Percentiles rank a stretch among this genome's conserved stretches.
These are phyloP conservation scores for Drosophila nasuta DNA, from an alignment of 1,140 invertebrate species.

Conservation along the genomic window DNA sequence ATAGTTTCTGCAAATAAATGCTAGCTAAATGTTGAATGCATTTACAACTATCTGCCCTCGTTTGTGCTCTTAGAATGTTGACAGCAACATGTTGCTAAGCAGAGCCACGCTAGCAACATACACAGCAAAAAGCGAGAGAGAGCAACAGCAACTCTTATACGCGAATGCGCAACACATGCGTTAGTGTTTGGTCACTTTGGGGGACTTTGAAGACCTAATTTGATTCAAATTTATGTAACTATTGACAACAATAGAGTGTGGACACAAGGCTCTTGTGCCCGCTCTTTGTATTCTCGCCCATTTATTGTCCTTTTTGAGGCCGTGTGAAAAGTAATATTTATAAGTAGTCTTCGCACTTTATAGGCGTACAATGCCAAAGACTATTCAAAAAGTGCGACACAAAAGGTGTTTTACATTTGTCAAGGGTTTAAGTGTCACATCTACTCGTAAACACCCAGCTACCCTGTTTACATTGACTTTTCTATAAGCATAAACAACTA, in stretches of 20 bases:
- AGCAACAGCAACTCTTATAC: conserved; percentile 45
- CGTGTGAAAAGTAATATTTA: conserved; percentile 24
- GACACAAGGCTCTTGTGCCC: conserved; percentile 29
- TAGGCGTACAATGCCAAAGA: background rate
- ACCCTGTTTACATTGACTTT: background rate
- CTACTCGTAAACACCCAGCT: background rate
- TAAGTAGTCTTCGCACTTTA: conserved; percentile 11
- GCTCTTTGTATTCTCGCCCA: conserved; percentile 37
- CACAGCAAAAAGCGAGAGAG: conserved; percentile 2
- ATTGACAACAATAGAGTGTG: conserved; percentile 56
- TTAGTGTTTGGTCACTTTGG: conserved; percentile 33
- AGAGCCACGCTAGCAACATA: background rate
- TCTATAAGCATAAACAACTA: background rate
- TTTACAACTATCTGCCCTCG: background rate
- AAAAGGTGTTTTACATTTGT: conserved; percentile 10
- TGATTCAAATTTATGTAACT: conserved; percentile 66
- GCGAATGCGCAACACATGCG: conserved; percentile 59
- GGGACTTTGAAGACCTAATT: conserved; percentile 55
- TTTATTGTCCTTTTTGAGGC: conserved; percentile 32
- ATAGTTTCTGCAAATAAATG: background rate
- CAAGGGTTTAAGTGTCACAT: conserved; percentile 5
- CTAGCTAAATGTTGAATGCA: background rate
- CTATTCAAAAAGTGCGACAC: background rate
- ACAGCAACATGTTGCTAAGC: conserved; percentile 49
- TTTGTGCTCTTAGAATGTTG: conserved; percentile 15